Base-by-base conservation (phyloP, 2,113 vertebrate species). In the Tragelaphus scriptus region DNA sequence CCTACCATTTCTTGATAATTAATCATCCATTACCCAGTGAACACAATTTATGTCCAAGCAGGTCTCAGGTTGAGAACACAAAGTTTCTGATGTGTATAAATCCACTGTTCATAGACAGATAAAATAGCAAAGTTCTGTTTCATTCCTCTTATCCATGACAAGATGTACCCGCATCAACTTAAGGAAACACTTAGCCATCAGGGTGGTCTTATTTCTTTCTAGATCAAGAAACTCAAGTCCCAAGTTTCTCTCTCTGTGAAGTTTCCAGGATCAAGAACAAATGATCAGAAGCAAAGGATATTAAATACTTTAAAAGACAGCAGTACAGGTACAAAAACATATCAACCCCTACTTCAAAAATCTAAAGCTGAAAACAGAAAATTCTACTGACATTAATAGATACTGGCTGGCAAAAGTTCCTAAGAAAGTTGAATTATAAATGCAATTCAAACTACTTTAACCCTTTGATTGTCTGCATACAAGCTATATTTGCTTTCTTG, bases 1-100 rank as follows among this genome's bases (percentile, higher is more conserved):
- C n/a, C 36, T 71, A 58, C 15, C 28, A 87, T 9, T n/a, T 94
- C 59, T 94, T 96, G 44, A 81, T 81, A 96, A 95, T 77, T 95
- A 94, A 93, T 92, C 85, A 16, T 28, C 30, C n/a, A 32, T 85
- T 90, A 30, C 44, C 23, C 17, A 56, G 0, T 75, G 49, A 96
- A 51, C 55, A 93, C 7, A 81, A 25, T 85, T 36, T 93, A 86
- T 82, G 16, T 17, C 36, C 65, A 96, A 53, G 6, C 23, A 92
- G 44, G 30, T 85, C 63, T 96, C 36, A 87, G 19, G 68, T 85
- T 79, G 10, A 93, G 49, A 85, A 88, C 61, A 91, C 25, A 58
- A 65, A 86, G 4, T 86, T 84, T 90, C 14, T 81, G 17, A 32
- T 56, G 88, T 75, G 40, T 21, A 71, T 84, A 79, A 90, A 36